These are phyloP conservation scores for Notothenia coriiceps DNA, from an alignment of 2,113 vertebrate species.

Conservation along the genomic window DNA sequence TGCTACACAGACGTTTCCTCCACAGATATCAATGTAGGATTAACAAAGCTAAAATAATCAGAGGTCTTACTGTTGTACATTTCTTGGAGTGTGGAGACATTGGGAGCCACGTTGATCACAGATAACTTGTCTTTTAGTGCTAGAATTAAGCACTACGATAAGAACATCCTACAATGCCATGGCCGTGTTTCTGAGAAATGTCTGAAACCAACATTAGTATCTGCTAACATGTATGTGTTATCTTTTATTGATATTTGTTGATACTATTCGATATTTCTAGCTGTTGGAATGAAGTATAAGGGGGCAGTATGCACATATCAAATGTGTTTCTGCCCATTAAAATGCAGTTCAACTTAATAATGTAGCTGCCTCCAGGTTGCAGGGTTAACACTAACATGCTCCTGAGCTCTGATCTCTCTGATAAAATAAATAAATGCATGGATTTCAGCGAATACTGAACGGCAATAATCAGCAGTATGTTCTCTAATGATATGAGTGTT, in stretches of 20 bases:
- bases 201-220: not conserved
- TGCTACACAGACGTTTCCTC: too few species aligned
- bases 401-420: conserved; percentile 6
- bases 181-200: too few species aligned
- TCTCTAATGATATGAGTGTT: not conserved
- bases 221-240: too few species aligned
- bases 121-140: not conserved
- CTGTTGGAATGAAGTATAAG: not conserved
- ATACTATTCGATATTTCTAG: not conserved
- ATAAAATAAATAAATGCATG: conserved; percentile 17
- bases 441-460: not conserved
- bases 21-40: too few species aligned
- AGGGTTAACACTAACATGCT: not conserved
- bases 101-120: not conserved
- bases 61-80: too few species aligned
- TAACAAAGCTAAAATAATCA: too few species aligned
- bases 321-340: not conserved
- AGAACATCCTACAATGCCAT: conserved; percentile 19
- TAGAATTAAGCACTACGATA: conserved; percentile 9
- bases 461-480: not conserved
- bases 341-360: conserved; percentile 3
- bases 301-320: not conserved
- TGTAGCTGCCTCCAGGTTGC: not conserved
- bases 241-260: not conserved
- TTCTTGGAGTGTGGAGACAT: too few species aligned